A percentile compares a stretch with the other conserved stretches of the same genome.
Evolutionary conservation across 2,113 vertebrate genomes (phyloP).

Genomic region (Anolis carolinensis): DNA sequence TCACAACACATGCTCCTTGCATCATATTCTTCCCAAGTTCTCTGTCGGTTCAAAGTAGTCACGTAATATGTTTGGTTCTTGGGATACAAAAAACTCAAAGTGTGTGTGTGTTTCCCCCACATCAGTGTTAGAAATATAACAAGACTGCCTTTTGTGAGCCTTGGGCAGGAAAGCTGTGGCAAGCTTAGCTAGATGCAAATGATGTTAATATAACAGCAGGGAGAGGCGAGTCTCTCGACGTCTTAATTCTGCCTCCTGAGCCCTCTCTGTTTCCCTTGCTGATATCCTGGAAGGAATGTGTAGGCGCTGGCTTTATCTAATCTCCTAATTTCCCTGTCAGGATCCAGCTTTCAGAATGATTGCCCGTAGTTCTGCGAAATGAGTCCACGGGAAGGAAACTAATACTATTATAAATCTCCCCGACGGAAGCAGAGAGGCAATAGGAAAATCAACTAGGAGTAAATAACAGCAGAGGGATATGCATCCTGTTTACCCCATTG

Average conservation of each 20-base stretch:
- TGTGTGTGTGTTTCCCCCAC: no score
- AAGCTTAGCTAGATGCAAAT: no score
- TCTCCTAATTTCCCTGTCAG: slow-evolving; percentile 68
- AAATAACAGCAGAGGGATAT: slow-evolving; percentile 65
- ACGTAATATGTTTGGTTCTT: no score
- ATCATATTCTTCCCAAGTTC: no score
- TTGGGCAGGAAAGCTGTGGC: no score
- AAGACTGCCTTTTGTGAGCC: no score
- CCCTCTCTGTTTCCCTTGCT: slow-evolving; percentile 45
- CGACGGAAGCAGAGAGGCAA: slow-evolving; percentile 66
- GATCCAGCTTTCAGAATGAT: slow-evolving; percentile 65
- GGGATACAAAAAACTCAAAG: no score
- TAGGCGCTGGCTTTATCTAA: slow-evolving; percentile 47
- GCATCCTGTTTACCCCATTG: slow-evolving; percentile 55
- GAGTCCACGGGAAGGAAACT: slow-evolving; percentile 62
- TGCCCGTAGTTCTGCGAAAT: slow-evolving; percentile 63
- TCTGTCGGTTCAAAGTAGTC: no score
- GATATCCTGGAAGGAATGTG: slow-evolving; percentile 39
- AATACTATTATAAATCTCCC: slow-evolving; percentile 67
- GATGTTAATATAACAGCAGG: no score
- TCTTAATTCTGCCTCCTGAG: slow-evolving; percentile 37
- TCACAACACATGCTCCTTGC: no score
- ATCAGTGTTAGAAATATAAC: no score
- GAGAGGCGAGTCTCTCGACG: no score
- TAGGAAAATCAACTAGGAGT: slow-evolving; percentile 61